These are phyloP conservation scores for Sternarchorhynchus goeldii DNA, from an alignment of 2,797 vertebrate species.

Conservation along the genomic window DNA sequence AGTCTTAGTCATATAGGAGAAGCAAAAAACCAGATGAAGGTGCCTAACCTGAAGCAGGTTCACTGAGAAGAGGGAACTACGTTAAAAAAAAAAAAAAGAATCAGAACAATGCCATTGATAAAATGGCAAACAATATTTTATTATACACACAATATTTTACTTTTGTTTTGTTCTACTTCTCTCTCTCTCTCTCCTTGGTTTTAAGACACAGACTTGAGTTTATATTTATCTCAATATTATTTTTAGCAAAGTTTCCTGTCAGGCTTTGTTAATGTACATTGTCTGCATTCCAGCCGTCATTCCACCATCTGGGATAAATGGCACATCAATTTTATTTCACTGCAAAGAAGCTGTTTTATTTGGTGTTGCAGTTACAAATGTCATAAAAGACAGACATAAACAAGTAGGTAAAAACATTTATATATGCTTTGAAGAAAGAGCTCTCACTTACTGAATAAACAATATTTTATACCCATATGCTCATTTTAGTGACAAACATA, in stretches of 20 bases:
- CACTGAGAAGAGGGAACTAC: not conserved
- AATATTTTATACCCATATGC: no score
- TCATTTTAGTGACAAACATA: no score
- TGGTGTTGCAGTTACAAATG: not conserved
- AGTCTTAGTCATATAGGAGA: conserved; percentile 36
- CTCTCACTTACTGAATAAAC: no score
- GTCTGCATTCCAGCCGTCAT: not conserved
- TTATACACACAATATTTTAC: not conserved
- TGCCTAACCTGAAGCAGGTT: conserved; percentile 4
- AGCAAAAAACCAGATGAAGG: not conserved
- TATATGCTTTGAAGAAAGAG: no score
- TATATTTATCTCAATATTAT: no score
- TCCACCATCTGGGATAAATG: conserved; percentile 18
- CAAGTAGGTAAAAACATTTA: no score
- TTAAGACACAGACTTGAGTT: no score
- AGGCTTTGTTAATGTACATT: no score
- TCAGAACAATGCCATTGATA: not conserved
- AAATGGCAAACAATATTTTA: not conserved
- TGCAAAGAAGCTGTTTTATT: conserved; percentile 16
- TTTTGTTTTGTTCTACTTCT: not conserved
- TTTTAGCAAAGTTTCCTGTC: no score
- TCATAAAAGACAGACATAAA: not conserved
- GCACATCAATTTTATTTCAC: conserved; percentile 1
- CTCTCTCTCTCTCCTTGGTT: not conserved
- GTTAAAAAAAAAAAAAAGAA: not conserved